These are phyloP conservation scores for Bergia puertoricense DNA, from an alignment of 92 coral and sea anemone genomes.

Conservation along the genomic window DNA sequence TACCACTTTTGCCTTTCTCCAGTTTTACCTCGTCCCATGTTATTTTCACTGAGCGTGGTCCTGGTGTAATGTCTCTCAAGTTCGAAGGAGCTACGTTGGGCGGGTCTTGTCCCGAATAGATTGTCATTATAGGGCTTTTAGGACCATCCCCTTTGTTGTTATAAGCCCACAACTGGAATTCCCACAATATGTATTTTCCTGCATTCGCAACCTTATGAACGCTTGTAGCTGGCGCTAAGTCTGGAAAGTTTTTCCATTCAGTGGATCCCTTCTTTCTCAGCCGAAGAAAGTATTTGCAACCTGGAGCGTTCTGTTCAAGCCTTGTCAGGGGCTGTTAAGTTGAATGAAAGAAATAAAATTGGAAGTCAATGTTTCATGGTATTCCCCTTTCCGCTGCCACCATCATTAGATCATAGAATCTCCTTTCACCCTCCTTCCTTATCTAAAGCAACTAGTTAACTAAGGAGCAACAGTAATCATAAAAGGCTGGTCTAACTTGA, in stretches of 20 bases:
- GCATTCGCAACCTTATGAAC: conserved; percentile 59
- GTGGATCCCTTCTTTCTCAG: conserved; percentile 21
- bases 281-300: conserved; percentile 52
- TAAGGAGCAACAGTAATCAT: neutral
- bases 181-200: conserved; percentile 76
- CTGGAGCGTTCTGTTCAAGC: conserved; percentile 74
- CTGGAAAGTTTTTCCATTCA: conserved; percentile 20
- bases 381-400: neutral
- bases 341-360: neutral
- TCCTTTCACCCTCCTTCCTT: no score
- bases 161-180: conserved; percentile 66
- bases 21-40: conserved; percentile 74
- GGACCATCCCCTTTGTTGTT: conserved; percentile 69
- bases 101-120: conserved; percentile 85
- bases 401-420: no score
- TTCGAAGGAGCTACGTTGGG: conserved; percentile 57
- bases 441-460: no score
- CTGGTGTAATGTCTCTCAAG: conserved; percentile 36
- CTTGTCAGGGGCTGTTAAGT: conserved; percentile 69
- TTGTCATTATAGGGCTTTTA: conserved; percentile 42
- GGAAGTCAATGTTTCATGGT: neutral
- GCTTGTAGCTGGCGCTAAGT: conserved; percentile 27
- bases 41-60: conserved; percentile 63
- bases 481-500: no score
- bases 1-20: conserved; percentile 48